Percentiles rank a stretch among this genome's conserved stretches.
phyloP scores from a whole-genome alignment of 23 tunicate species.

The Diplosoma virens region DNA sequence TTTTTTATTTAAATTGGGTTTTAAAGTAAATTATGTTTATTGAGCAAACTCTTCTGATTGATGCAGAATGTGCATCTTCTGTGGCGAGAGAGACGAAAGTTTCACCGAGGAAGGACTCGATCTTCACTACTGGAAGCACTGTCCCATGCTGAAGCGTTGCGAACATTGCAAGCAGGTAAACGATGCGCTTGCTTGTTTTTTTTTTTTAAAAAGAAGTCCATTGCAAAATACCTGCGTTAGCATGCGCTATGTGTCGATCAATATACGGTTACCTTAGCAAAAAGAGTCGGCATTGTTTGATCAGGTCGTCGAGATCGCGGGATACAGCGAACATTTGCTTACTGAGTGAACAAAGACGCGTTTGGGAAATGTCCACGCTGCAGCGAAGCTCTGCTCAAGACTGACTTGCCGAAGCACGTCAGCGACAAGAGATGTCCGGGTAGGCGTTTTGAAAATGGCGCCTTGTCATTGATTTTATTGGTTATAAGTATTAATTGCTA shows the following conservation, averaged over 20 bases:
- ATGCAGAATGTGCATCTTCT: conserved; percentile 91
- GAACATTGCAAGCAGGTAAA: conserved; percentile 89
- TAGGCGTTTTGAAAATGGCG: conserved; percentile 1
- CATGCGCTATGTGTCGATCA: too few relatives aligned
- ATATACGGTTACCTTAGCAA: too few relatives aligned
- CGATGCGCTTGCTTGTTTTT: too few relatives aligned
- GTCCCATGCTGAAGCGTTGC: conserved; percentile 96
- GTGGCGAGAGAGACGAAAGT: conserved; percentile 80
- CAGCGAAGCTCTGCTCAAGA: conserved; percentile 54
- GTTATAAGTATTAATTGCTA: too few relatives aligned
- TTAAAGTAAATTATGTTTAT: too few relatives aligned
- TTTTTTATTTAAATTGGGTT: background rate
- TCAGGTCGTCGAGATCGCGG: conserved; percentile 77
- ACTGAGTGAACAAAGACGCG: conserved; percentile 66
- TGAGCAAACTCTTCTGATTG: too few relatives aligned
- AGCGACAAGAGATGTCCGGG: conserved; percentile 76
- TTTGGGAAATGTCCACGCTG: conserved; percentile 84
- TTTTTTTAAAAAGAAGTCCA: too few relatives aligned
- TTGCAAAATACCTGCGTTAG: too few relatives aligned
- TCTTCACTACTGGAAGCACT: conserved; percentile 92
- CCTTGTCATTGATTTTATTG: too few relatives aligned
- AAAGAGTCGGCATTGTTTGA: too few relatives aligned
- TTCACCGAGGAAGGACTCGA: conserved; percentile 87
- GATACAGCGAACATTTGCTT: conserved; percentile 67
- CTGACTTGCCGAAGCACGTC: conserved; percentile 41